A percentile compares a stretch with the other conserved stretches of the same genome.
Conservation (phyloP, 2,113 vertebrate species). For the Xerus inauris region DNA sequence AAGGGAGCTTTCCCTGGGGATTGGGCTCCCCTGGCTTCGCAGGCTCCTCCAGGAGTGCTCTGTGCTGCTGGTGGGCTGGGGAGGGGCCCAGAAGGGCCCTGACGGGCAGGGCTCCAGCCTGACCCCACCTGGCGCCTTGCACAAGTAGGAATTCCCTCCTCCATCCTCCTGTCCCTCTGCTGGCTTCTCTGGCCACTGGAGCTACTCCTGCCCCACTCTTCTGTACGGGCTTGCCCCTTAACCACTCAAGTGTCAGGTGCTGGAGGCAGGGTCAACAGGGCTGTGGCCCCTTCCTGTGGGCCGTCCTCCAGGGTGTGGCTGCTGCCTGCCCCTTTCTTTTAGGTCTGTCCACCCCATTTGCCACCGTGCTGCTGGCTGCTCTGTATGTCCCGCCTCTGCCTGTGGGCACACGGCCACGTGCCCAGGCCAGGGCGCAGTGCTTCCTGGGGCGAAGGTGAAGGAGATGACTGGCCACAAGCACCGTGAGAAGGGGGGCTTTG, state of each 20-base stretch:
- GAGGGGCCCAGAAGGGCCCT: no score
- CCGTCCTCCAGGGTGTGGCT: no score
- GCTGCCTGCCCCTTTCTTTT: no score
- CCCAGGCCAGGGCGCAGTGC: not conserved
- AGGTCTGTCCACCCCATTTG: no score
- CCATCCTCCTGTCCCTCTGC: not conserved
- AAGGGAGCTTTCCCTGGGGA: not conserved
- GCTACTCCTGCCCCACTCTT: no score
- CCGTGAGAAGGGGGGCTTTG: not conserved
- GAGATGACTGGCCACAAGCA: no score
- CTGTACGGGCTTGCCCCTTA: no score
- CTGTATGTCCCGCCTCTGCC: no score
- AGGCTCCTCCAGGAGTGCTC: not conserved
- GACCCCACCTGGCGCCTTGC: not conserved
- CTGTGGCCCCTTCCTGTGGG: not conserved
- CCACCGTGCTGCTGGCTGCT: not conserved
- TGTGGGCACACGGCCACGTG: not conserved
- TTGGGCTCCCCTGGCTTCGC: not conserved
- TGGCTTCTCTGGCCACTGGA: not conserved
- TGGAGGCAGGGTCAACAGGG: not conserved
- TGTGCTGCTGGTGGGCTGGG: not conserved
- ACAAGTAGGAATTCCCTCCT: not conserved
- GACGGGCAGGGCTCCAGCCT: not conserved
- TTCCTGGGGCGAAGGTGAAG: not conserved
- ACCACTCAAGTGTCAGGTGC: no score